Conservation (phyloP, 2,113 vertebrate genomes). For the Triplophysa siluroides region DNA sequence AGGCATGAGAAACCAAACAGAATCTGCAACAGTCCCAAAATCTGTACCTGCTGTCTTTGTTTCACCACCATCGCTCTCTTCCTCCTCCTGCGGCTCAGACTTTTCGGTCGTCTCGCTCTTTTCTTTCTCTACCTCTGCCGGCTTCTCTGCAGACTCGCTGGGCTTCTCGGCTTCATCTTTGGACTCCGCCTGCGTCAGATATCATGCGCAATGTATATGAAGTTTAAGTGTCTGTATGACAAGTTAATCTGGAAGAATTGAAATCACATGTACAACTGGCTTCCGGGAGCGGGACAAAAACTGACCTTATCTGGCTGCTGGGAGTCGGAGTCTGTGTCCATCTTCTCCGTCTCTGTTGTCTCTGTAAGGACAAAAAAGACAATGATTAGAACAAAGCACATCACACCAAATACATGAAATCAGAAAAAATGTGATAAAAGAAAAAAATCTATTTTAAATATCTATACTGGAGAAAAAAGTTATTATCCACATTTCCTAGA, state of each 20-base stretch:
- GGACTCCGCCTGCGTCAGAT: slow-evolving; percentile 76
- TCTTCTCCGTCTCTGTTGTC: slow-evolving; percentile 86
- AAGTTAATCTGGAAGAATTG: background rate
- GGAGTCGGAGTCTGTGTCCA: slow-evolving; percentile 86
- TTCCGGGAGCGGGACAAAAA: background rate
- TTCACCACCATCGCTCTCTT: slow-evolving; percentile 63
- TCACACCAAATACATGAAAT: background rate
- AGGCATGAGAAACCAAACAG: background rate
- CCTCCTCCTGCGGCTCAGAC: slow-evolving; percentile 70
- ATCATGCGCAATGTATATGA: background rate
- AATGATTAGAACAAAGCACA: background rate
- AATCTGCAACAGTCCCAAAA: background rate
- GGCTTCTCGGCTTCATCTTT: slow-evolving; percentile 82
- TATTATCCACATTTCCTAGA: no score
- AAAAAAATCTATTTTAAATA: no score
- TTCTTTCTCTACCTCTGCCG: slow-evolving; percentile 73
- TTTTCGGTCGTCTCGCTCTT: slow-evolving; percentile 58
- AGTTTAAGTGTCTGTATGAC: background rate
- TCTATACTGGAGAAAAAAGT: no score
- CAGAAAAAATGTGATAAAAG: no score
- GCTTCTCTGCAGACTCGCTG: slow-evolving; percentile 80
- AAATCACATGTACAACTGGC: background rate
- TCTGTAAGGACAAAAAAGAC: slow-evolving; percentile 62
- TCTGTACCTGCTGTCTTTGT: slow-evolving; percentile 51
- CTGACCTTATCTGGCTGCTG: slow-evolving; percentile 88